Base-by-base conservation (phyloP, 1,140 invertebrate species). In the Heliconius hermathena region DNA sequence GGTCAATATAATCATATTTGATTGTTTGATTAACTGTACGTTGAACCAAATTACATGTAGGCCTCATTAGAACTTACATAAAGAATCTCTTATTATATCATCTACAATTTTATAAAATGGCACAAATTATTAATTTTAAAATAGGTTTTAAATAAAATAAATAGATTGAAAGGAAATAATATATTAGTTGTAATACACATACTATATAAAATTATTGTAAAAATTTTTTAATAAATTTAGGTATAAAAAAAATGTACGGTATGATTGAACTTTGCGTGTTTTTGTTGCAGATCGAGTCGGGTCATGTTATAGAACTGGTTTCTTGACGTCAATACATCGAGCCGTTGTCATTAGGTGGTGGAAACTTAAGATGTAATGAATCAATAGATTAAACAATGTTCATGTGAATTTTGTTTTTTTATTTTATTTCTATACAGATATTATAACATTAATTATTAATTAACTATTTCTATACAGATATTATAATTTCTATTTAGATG, bases 241-340 rank as follows among this genome's bases (percentile, higher is more conserved):
- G 6, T 54, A n/a, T 8, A 54, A 3, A 66, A 66, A 26, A 22
- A 29, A 66, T 0, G 6, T 29, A 29, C 22, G 4, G n/a, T 66
- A 4, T 66, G 11, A 29, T 36, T 41, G 29, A 36, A 38, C 36
- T 72, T 38, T 9, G 33, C 22, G 18, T 84, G 11, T 85, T 72
- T 82, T 88, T 87, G 85, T 87, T 79, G 49, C 87, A 88, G 87
- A 74, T 83, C 76, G 82, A 80, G 66, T 77, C 60, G 82, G 77
- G 78, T 79, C 77, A 54, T 16, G 60, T 36, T 71, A 79, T 60
- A 66, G 75, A 82, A 82, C 79, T 75, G 84, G 70, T 82, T 80
- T 22, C 22, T 80, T 85, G 85, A 88, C 85, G 87, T 86, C 83
- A 87, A 22, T 72, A 75, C 49, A 72, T 72, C 76, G 41, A 16